A percentile compares a stretch with the other conserved stretches of the same genome.
Evolutionary conservation across 2,113 vertebrate species (phyloP).

Genomic region (Amblyopsis rosae): DNA sequence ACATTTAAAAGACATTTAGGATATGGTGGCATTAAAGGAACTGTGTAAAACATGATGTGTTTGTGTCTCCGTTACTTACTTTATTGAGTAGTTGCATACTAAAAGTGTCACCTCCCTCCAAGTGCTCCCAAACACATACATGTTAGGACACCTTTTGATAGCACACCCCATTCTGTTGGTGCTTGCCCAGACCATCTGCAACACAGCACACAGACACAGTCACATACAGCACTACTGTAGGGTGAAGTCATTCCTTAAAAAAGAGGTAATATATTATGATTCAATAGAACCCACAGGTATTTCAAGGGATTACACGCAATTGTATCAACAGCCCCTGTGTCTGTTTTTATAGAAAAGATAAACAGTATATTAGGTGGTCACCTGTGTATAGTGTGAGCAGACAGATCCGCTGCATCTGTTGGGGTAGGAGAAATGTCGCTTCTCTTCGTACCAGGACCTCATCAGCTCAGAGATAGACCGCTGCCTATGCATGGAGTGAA

Average conservation of each 20-base stretch:
- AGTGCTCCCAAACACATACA: slow-evolving; percentile 81
- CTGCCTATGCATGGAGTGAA: slow-evolving; percentile 68
- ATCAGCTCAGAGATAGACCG: slow-evolving; percentile 81
- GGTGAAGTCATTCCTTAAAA: too few relatives aligned
- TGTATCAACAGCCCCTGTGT: neutral
- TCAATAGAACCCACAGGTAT: too few relatives aligned
- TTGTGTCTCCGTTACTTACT: slow-evolving; percentile 77
- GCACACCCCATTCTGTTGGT: slow-evolving; percentile 87
- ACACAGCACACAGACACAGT: slow-evolving; percentile 14
- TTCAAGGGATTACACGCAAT: too few relatives aligned
- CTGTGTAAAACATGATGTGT: too few relatives aligned
- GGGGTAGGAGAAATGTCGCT: slow-evolving; percentile 82
- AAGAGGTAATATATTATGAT: neutral
- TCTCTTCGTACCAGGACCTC: slow-evolving; percentile 85
- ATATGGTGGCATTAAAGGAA: too few relatives aligned
- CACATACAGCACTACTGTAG: neutral
- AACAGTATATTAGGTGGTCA: slow-evolving; percentile 36
- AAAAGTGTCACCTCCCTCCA: slow-evolving; percentile 81
- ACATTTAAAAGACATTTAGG: too few relatives aligned
- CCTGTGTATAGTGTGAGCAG: slow-evolving; percentile 92
- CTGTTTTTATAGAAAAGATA: neutral
- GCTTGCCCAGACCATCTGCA: slow-evolving; percentile 92
- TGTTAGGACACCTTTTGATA: slow-evolving; percentile 78
- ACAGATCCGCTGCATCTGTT: slow-evolving; percentile 80
- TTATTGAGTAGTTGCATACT: slow-evolving; percentile 92